A percentile compares a stretch with the other conserved stretches of the same genome.
Conservation (phyloP, 2,797 vertebrate genomes). For the Ceryle rudis region DNA sequence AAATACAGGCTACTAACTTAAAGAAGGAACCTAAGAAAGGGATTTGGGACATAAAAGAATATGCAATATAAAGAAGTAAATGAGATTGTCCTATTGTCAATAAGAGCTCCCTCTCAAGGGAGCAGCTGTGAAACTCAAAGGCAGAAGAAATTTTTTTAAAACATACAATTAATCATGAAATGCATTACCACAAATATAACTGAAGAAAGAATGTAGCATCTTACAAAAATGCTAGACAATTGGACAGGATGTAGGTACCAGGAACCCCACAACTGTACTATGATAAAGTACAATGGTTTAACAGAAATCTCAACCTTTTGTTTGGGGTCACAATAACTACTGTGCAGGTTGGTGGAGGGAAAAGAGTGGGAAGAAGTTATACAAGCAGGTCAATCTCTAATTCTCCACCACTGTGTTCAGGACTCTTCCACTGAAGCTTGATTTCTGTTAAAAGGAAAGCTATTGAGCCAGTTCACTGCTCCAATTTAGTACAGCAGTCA, state of each 20-base stretch:
- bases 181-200: background rate
- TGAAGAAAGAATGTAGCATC: background rate
- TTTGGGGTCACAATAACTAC: background rate
- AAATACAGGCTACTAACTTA: background rate
- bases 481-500: background rate
- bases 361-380: background rate
- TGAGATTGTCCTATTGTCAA: background rate
- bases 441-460: background rate
- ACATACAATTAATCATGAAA: background rate
- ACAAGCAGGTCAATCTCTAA: background rate
- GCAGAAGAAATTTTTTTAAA: background rate
- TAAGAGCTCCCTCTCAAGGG: background rate
- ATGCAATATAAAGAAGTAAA: background rate
- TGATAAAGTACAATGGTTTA: background rate
- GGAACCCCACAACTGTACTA: background rate
- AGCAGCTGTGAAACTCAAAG: background rate
- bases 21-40: background rate
- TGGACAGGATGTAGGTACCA: background rate
- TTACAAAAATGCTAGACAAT: background rate
- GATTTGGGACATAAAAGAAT: background rate
- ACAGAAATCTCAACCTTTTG: background rate
- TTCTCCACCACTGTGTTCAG: background rate
- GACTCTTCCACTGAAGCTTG: background rate
- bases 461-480: background rate
- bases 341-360: background rate